phyloP scores from a whole-genome alignment of 2,888 invertebrate genomes.

The Mellilla xanthometata region DNA sequence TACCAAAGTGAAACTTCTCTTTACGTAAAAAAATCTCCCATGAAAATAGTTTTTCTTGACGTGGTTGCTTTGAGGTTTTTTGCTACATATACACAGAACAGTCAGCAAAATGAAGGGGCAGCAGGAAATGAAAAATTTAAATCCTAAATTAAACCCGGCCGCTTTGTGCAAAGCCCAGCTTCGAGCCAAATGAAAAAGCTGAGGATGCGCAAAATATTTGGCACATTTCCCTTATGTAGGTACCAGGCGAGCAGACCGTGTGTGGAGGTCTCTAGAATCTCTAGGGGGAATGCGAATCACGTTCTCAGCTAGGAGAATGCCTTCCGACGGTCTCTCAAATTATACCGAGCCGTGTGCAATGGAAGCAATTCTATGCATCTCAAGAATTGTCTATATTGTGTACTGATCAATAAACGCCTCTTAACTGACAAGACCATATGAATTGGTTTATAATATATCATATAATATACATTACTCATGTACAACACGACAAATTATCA shows the following conservation, averaged over 20 bases:
- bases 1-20: not conserved
- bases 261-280: slow-evolving; percentile 41
- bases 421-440: too few species aligned
- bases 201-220: slow-evolving; percentile 50
- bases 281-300: slow-evolving; percentile 57
- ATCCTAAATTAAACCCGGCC: slow-evolving; percentile 35
- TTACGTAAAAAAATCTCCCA: not conserved
- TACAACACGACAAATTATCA: too few species aligned
- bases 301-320: slow-evolving; percentile 48
- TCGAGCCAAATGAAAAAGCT: slow-evolving; percentile 50
- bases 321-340: slow-evolving; percentile 49
- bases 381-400: slow-evolving; percentile 36
- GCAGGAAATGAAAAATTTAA: slow-evolving; percentile 15
- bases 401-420: not conserved
- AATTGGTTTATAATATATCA: too few species aligned
- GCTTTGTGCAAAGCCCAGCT: slow-evolving; percentile 30
- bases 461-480: too few species aligned
- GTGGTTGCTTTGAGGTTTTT: not conserved
- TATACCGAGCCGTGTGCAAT: slow-evolving; percentile 44
- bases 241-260: slow-evolving; percentile 34
- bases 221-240: slow-evolving; percentile 43
- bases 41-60: not conserved
- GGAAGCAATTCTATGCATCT: slow-evolving; percentile 39
- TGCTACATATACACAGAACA: not conserved
- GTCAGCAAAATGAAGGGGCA: slow-evolving; percentile 9